Percentiles rank a stretch among this genome's conserved stretches.
Conservation (phyloP, 2,113 vertebrate species). For the Hiodon alosoides region DNA sequence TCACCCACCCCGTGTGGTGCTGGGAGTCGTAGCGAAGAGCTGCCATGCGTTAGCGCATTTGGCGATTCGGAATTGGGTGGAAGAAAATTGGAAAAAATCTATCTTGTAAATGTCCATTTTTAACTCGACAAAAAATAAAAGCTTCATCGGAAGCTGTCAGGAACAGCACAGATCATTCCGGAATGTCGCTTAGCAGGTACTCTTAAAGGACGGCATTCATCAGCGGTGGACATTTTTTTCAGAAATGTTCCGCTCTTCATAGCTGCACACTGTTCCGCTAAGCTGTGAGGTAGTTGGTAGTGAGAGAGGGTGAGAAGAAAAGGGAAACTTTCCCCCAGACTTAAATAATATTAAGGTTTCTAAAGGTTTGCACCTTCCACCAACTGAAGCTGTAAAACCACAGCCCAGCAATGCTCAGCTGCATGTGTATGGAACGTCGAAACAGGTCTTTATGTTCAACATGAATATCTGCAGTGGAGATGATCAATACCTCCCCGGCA, state of each 20-base stretch:
- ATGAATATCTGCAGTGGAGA: not conserved
- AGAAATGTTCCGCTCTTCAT: not conserved
- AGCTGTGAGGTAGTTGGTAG: not conserved
- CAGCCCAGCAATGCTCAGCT: not conserved
- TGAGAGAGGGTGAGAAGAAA: not conserved
- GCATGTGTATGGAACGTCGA: too few species aligned
- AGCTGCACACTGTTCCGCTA: not conserved
- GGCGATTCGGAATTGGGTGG: not conserved
- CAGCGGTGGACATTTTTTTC: not conserved
- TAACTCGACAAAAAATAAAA: not conserved
- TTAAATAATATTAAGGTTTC: not conserved
- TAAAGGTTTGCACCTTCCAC: not conserved
- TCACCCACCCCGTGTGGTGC: too few species aligned
- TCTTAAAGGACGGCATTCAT: too few species aligned
- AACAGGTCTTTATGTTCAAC: not conserved
- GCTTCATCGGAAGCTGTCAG: not conserved
- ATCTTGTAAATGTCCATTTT: not conserved
- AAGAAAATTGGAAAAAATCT: not conserved
- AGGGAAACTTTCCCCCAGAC: not conserved
- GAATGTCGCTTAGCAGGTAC: too few species aligned
- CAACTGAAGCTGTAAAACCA: not conserved
- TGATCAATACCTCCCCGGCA: conserved; percentile 3
- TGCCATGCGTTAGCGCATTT: too few species aligned
- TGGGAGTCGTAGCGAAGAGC: too few species aligned
- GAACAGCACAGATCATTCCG: not conserved